phyloP scores from a whole-genome alignment of 2,888 invertebrate genomes.

The Dichetophora obliterata region DNA sequence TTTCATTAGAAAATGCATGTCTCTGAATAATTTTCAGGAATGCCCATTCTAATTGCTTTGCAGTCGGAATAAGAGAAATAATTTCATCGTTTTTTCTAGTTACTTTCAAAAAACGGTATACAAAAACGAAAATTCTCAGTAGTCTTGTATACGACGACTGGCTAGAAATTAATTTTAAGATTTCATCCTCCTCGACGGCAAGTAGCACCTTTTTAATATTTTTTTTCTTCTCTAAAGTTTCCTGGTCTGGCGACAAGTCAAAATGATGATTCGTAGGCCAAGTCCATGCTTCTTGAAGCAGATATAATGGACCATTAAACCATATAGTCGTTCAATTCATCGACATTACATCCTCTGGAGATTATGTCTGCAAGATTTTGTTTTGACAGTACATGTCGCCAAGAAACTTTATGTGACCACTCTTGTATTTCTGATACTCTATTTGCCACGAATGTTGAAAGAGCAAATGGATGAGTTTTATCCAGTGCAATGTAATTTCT shows the following conservation, averaged over 20 bases:
- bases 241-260: neutral
- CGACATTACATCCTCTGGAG: no score
- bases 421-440: constrained; percentile 14
- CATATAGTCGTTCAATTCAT: no score
- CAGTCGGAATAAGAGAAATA: neutral
- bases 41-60: neutral
- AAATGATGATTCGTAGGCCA: no score
- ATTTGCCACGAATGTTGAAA: constrained; percentile 21
- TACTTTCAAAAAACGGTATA: neutral
- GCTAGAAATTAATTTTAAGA: neutral
- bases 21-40: neutral
- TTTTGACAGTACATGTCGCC: neutral
- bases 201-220: neutral
- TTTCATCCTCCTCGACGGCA: neutral
- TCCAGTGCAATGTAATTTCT: neutral
- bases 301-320: no score
- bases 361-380: constrained; percentile 10
- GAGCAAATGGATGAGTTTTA: neutral
- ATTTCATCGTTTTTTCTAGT: neutral
- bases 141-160: neutral
- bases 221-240: neutral
- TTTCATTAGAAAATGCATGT: neutral
- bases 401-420: neutral
- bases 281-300: no score
- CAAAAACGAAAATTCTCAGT: neutral